Conservation (phyloP, 2,797 vertebrate species). For the Phaenicophaeus curvirostris region DNA sequence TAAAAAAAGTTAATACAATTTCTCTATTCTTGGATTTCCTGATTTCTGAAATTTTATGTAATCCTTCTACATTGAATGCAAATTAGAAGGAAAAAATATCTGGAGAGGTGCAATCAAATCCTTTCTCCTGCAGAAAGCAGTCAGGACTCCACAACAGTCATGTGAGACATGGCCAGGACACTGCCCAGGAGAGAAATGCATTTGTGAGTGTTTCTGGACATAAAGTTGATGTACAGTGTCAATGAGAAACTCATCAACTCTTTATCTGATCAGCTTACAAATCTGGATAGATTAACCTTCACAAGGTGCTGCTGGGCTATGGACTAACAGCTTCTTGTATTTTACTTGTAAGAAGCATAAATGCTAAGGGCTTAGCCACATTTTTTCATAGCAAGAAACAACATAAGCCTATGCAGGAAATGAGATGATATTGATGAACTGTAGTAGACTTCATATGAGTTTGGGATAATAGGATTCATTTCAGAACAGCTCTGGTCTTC, state of each 20-base stretch:
- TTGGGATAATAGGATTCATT: background rate
- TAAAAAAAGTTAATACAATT: background rate
- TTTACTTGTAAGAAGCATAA: background rate
- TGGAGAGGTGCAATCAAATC: background rate
- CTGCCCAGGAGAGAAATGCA: fast-evolving
- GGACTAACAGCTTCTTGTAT: background rate
- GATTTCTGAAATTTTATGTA: background rate
- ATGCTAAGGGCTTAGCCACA: background rate
- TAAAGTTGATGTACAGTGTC: background rate
- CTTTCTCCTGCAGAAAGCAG: background rate
- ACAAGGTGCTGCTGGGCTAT: fast-evolving
- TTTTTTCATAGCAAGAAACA: background rate
- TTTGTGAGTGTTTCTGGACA: background rate
- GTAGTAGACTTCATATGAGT: background rate
- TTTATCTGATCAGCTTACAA: background rate
- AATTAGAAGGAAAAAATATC: background rate
- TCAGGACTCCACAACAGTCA: background rate
- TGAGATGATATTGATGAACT: background rate
- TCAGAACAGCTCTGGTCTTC: background rate
- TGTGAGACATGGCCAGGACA: background rate
- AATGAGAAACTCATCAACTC: background rate
- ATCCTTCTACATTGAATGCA: background rate
- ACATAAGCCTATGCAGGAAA: background rate
- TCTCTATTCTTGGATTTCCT: background rate
- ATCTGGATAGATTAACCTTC: background rate